phyloP scores from a whole-genome alignment of 2,113 vertebrate species.

The Phyllostomus hastatus region DNA sequence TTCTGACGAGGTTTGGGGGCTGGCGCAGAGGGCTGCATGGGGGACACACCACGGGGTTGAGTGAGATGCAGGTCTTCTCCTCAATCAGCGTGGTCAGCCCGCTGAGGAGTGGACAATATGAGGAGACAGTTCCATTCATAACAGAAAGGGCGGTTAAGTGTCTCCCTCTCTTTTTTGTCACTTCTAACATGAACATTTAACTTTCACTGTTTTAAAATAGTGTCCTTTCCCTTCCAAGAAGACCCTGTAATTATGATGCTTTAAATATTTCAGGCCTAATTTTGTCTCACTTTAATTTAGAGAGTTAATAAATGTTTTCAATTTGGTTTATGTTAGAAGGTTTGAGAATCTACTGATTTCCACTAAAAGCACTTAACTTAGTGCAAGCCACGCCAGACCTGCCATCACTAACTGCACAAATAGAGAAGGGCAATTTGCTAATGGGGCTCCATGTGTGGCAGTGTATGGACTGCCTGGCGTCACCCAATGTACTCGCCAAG shows the following conservation, averaged over 20 bases:
- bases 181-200: not conserved
- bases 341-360: slow-evolving; percentile 40
- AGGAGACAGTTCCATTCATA: not conserved
- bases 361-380: slow-evolving; percentile 22
- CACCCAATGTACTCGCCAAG: not conserved
- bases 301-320: slow-evolving; percentile 12
- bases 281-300: slow-evolving; percentile 46
- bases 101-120: not conserved
- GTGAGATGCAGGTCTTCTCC: not conserved
- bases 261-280: not conserved
- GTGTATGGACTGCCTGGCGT: not conserved
- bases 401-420: not conserved
- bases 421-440: slow-evolving; percentile 21
- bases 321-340: not conserved
- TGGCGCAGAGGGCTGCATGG: rapidly evolving
- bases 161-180: not conserved
- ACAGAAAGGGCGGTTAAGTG: not conserved
- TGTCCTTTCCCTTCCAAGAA: not conserved
- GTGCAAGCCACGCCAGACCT: not conserved
- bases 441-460: not conserved
- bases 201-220: slow-evolving; percentile 14
- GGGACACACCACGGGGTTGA: not conserved
- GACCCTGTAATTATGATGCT: not conserved
- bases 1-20: not conserved
- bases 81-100: not conserved